These are phyloP conservation scores for Hapalemur alaotrensis DNA, from an alignment of 2,797 vertebrate species.

Conservation along the genomic window DNA sequence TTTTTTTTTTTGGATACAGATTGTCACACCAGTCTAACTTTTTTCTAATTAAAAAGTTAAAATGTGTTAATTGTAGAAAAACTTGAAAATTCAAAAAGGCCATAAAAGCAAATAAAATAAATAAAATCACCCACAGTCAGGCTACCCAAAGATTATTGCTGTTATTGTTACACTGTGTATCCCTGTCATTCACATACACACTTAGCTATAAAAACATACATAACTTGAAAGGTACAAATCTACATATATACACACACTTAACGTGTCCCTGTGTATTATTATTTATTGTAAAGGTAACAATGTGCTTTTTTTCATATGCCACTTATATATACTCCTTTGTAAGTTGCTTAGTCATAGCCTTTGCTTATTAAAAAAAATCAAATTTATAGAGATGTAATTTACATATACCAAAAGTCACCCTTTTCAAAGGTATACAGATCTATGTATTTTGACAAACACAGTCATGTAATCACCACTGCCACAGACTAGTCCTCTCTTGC, in stretches of 20 bases:
- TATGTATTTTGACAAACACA: neutral
- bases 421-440: neutral
- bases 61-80: neutral
- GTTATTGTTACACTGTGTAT: neutral
- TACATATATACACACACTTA: fast-evolving
- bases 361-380: neutral
- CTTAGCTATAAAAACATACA: neutral
- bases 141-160: neutral
- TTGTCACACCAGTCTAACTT: neutral
- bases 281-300: neutral
- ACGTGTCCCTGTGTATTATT: fast-evolving
- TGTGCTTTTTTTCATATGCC: neutral
- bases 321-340: neutral
- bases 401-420: neutral
- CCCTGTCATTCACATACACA: neutral
- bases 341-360: neutral
- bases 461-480: too few relatives aligned
- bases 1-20: too few relatives aligned
- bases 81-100: neutral
- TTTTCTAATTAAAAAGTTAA: neutral
- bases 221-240: neutral
- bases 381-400: neutral
- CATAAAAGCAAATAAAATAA: neutral
- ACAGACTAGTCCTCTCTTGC: neutral
- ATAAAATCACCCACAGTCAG: neutral